Conservation (phyloP, 1,140 invertebrate genomes). For the Plectrocnemia conspersa region DNA sequence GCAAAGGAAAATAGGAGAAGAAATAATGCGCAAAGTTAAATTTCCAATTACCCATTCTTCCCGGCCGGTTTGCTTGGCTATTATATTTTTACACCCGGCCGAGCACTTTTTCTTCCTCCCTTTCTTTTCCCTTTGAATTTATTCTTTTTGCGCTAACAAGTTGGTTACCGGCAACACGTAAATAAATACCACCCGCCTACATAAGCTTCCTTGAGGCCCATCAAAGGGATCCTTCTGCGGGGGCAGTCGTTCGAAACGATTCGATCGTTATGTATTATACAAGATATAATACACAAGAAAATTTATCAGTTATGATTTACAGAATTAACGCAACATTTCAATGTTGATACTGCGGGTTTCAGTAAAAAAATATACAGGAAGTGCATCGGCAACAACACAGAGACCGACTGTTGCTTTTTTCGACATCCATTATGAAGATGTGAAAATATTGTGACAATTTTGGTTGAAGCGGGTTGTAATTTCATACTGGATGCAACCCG, state of each 20-base stretch:
- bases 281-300: background rate
- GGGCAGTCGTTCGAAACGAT: conserved; percentile 3
- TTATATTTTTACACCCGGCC: conserved; percentile 34
- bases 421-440: conserved; percentile 1
- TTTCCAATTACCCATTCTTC: conserved; percentile 35
- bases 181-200: conserved; percentile 31
- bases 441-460: conserved; percentile 28
- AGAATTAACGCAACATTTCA: background rate
- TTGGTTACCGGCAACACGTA: conserved; percentile 26
- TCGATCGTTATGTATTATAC: background rate
- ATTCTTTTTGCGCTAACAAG: conserved; percentile 29
- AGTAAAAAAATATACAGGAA: background rate
- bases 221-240: background rate
- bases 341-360: background rate
- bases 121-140: conserved; percentile 25
- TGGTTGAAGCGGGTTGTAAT: conserved; percentile 8
- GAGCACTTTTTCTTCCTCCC: conserved; percentile 28
- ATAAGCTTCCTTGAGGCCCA: conserved; percentile 25
- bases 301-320: background rate
- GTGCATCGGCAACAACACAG: background rate
- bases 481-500: conserved; percentile 11
- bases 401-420: conserved; percentile 5
- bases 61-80: conserved; percentile 32
- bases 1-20: background rate
- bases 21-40: conserved; percentile 26